Conservation (phyloP, 1,140 invertebrate species). For the Drosophila ohnishii region DNA sequence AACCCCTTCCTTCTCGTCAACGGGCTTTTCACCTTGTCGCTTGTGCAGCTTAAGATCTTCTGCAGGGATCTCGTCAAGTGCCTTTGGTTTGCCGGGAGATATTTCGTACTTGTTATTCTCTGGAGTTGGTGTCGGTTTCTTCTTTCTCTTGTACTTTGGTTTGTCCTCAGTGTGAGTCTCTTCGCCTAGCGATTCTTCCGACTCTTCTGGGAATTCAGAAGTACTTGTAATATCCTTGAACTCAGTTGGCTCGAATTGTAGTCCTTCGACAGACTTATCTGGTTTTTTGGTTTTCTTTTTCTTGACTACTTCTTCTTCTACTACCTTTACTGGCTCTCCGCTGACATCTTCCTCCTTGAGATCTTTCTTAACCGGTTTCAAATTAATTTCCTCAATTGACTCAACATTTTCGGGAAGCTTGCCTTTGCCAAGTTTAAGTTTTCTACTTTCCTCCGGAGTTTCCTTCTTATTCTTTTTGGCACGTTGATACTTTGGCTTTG, state of each 20-base stretch:
- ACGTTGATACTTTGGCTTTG: slow-evolving; percentile 66
- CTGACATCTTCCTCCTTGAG: slow-evolving; percentile 67
- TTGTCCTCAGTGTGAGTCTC: slow-evolving; percentile 28
- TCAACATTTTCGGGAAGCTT: slow-evolving; percentile 62
- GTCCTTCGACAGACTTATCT: slow-evolving; percentile 18
- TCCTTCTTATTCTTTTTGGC: slow-evolving; percentile 54
- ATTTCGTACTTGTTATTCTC: slow-evolving; percentile 41
- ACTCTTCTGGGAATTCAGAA: slow-evolving; percentile 25
- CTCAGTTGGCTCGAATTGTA: slow-evolving; percentile 46
- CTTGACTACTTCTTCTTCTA: slow-evolving; percentile 50
- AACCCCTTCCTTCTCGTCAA: slow-evolving; percentile 15
- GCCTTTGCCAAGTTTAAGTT: slow-evolving; percentile 73
- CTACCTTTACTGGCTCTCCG: slow-evolving; percentile 67
- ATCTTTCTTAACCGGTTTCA: slow-evolving; percentile 82
- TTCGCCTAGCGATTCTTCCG: slow-evolving; percentile 31
- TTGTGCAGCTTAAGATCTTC: slow-evolving; percentile 37
- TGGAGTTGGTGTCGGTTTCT: slow-evolving; percentile 27
- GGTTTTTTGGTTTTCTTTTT: slow-evolving; percentile 54
- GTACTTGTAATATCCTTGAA: slow-evolving; percentile 12
- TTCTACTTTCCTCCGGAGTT: slow-evolving; percentile 40
- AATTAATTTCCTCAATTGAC: slow-evolving; percentile 84
- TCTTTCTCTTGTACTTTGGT: slow-evolving; percentile 48
- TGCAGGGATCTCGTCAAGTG: slow-evolving; percentile 15
- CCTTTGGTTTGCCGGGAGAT: slow-evolving; percentile 38
- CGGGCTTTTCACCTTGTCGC: slow-evolving; percentile 17